Percentiles rank a stretch among this genome's conserved stretches.
phyloP scores from a whole-genome alignment of 2,797 vertebrate species.

The Hoplostethus mediterraneus region DNA sequence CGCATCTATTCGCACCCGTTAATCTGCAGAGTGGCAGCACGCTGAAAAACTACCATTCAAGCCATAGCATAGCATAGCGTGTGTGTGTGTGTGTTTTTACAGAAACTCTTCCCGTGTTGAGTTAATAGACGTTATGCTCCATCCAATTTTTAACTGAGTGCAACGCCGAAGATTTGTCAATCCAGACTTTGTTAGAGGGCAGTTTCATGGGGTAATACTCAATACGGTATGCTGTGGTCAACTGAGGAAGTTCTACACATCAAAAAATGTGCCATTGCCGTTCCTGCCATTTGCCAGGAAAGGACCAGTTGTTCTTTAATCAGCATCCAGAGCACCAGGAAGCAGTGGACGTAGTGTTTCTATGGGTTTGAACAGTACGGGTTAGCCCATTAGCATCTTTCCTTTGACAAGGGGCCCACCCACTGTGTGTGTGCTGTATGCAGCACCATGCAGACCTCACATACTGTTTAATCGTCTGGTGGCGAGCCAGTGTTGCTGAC shows the following conservation, averaged over 20 bases:
- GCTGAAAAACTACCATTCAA: conserved; percentile 26
- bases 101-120: not conserved
- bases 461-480: conserved; percentile 75
- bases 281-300: conserved; percentile 62
- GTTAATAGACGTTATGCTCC: conserved; percentile 2
- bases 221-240: conserved; percentile 68
- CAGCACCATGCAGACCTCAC: conserved; percentile 60
- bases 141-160: not conserved
- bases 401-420: conserved; percentile 79
- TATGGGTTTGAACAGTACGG: conserved; percentile 66
- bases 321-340: conserved; percentile 68
- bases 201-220: conserved; percentile 45
- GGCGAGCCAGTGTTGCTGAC: conserved; percentile 67
- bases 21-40: conserved; percentile 32
- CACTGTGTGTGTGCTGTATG: conserved; percentile 67
- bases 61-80: not conserved
- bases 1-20: conserved; percentile 43
- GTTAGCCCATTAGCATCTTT: conserved; percentile 78
- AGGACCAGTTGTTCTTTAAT: conserved; percentile 74
- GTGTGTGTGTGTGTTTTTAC: not conserved
- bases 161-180: conserved; percentile 4
- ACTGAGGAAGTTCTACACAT: conserved; percentile 73
- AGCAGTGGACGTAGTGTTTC: conserved; percentile 77
- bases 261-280: conserved; percentile 73
- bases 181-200: conserved; percentile 34